Base-by-base conservation (phyloP, 1,140 invertebrate genomes). In the Chlorops oryzae region DNA sequence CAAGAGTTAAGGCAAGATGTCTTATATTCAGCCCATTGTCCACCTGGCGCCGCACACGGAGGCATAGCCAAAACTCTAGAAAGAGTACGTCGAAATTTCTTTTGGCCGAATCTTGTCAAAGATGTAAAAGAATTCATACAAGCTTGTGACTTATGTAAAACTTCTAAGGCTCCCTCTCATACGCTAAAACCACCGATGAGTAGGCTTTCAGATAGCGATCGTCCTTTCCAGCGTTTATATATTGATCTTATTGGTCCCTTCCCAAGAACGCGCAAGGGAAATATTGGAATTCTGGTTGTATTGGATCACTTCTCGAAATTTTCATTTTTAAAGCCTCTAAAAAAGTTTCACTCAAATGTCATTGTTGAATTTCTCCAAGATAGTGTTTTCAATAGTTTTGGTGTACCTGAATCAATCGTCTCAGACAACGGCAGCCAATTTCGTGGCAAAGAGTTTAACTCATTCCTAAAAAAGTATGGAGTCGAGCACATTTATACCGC, bases 161-260 rank as follows among this genome's bases (percentile, higher is more conserved):
- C 38, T 21, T 32, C 32, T 3, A 57, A 57, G 25, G 37, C 55
- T 15, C 51, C 51, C 2, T 54, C 54, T 42, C 13, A 9, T 10
- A 47, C 13, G n/a, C 15, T 50, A 18, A 18, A 41, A 25, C 52
- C 52, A 9, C 47, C 47, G 2, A 57, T 57, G 39, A 39, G 42
- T 15, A 17, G 27, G 20, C 46, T 44, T 1, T 40, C 18, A 9
- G 13, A 20, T 5, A 40, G 40, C 3, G 15, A n/a, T 22, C 35
- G 51, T 10, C 41, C 54, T 6, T 56, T 56, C 34, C 51, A 55
- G 20, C 38, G 51, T 15, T 18, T 53, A 10, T 53, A 42, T 52
- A 52, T 55, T 5, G 50, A 55, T 42, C 23, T 55, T 2, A 10
- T 55, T 10, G 50, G 54, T 23, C 50, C 54, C 1, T 55, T 48